Conservation (phyloP, 2,113 vertebrate species). For the Delphinus delphis region DNA sequence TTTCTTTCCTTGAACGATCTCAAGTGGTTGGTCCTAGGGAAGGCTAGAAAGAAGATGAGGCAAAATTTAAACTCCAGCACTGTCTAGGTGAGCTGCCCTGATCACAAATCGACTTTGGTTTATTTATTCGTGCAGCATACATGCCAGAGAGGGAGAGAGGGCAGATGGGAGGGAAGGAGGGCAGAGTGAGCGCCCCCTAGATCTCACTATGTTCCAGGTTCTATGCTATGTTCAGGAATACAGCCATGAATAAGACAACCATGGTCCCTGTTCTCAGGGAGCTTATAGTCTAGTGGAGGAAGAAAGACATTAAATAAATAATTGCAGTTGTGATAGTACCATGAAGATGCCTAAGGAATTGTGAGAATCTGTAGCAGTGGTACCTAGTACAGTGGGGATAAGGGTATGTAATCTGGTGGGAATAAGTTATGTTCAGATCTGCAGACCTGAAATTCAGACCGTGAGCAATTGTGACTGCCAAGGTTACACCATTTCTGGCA, state of each 20-base stretch:
- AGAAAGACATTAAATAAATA: not conserved
- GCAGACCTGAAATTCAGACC: not conserved
- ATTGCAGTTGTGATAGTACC: not conserved
- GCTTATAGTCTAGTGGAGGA: not conserved
- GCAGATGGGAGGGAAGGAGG: not conserved
- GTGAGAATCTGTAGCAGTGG: not conserved
- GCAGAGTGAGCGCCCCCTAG: not conserved
- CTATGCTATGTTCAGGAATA: not conserved
- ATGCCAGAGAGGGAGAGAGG: not conserved
- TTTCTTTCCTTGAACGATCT: not conserved
- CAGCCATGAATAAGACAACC: not conserved
- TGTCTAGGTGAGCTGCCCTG: not conserved
- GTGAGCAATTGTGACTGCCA: not conserved
- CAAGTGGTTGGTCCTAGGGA: not conserved
- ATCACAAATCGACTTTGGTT: not conserved
- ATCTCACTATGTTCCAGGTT: not conserved
- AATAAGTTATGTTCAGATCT: not conserved
- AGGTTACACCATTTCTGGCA: not conserved
- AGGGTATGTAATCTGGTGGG: not conserved
- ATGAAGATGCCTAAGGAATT: not conserved
- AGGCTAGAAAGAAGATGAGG: not conserved
- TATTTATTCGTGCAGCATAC: not conserved
- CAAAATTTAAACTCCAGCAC: not conserved
- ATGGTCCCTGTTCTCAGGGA: not conserved
- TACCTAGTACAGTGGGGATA: not conserved